Percentiles rank a stretch among this genome's conserved stretches.
phyloP scores from a whole-genome alignment of 2,797 vertebrate genomes.

The Rhinogobio ventralis region DNA sequence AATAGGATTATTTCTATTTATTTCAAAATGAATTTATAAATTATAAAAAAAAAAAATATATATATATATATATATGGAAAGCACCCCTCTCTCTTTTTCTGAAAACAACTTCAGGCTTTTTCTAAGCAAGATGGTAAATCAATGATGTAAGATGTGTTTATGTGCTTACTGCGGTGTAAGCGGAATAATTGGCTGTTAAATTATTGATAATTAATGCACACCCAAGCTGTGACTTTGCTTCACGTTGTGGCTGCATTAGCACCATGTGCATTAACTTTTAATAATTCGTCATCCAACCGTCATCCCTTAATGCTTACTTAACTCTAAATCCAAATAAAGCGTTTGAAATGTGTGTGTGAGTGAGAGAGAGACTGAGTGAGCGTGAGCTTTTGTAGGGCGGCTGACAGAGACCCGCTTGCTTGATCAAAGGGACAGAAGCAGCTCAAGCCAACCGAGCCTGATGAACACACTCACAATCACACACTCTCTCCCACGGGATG shows the following conservation, averaged over 20 bases:
- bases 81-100: too few relatives aligned
- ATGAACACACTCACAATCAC: slow-evolving; percentile 45
- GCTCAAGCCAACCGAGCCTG: slow-evolving; percentile 32
- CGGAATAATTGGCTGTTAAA: slow-evolving; percentile 1
- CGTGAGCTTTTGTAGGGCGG: slow-evolving; percentile 41
- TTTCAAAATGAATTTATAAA: neutral
- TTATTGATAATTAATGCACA: slow-evolving; percentile 34
- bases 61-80: neutral
- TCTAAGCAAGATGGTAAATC: neutral
- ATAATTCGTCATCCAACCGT: neutral
- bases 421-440: slow-evolving; percentile 54
- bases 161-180: neutral
- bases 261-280: neutral
- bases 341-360: slow-evolving; percentile 7
- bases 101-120: neutral
- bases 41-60: too few relatives aligned
- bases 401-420: slow-evolving; percentile 53
- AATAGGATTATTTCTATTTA: neutral
- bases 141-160: neutral
- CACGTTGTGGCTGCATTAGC: neutral
- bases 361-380: slow-evolving; percentile 49
- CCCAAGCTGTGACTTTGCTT: slow-evolving; percentile 11
- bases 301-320: neutral
- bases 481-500: slow-evolving; percentile 62
- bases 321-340: slow-evolving; percentile 18